Evolutionary conservation across 2,797 vertebrate genomes (phyloP).

Genomic region (Sebastes steindachneri): DNA sequence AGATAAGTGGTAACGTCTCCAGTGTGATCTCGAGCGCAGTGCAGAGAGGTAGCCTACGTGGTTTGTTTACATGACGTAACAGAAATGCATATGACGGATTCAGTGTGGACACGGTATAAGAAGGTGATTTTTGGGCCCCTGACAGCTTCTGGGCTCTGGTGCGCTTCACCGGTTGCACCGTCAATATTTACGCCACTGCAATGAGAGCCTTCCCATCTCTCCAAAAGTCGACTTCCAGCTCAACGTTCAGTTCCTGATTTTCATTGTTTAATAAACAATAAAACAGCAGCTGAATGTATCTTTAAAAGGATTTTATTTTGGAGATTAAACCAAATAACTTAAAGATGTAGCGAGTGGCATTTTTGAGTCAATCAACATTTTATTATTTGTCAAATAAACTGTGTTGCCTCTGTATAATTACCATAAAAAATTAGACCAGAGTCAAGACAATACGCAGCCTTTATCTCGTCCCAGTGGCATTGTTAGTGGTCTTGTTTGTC

Average conservation of each 20-base stretch:
- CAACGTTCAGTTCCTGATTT: not conserved
- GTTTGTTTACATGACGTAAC: too few relatives aligned
- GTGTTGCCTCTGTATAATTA: not conserved
- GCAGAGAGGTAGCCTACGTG: too few relatives aligned
- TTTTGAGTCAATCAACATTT: not conserved
- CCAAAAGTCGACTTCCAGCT: too few relatives aligned
- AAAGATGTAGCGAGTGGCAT: not conserved
- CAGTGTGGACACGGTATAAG: too few relatives aligned
- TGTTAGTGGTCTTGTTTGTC: constrained; percentile 13
- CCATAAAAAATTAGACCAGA: not conserved
- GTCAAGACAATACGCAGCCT: not conserved
- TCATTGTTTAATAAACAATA: not conserved
- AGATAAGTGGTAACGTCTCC: too few relatives aligned
- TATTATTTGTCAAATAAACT: not conserved
- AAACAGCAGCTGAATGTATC: not conserved
- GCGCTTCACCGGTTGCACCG: too few relatives aligned
- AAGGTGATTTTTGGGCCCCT: too few relatives aligned
- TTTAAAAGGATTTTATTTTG: not conserved
- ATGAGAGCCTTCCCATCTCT: too few relatives aligned
- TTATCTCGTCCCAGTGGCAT: constrained; percentile 11
- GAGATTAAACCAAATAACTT: not conserved
- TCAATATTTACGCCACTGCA: too few relatives aligned
- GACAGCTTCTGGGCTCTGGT: too few relatives aligned
- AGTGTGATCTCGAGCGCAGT: too few relatives aligned
- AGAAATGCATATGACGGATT: too few relatives aligned